A percentile compares a stretch with the other conserved stretches of the same genome.
These are phyloP conservation scores for Nomia melanderi DNA, from an alignment of 1,140 invertebrate species.

Conservation along the genomic window DNA sequence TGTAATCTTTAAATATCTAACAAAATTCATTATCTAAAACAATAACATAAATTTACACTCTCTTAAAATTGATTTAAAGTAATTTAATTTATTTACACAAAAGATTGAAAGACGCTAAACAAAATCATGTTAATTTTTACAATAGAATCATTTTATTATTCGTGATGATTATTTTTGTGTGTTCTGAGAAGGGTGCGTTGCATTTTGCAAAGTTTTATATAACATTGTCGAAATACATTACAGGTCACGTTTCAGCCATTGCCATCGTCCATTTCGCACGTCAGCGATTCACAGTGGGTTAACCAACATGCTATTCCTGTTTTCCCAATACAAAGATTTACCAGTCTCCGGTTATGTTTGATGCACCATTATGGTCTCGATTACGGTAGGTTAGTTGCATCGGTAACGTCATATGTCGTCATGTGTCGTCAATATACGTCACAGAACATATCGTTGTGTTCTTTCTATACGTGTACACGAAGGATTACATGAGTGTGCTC, in stretches of 20 bases:
- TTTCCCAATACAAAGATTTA: conserved; percentile 77
- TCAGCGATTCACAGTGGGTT: neutral
- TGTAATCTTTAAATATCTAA: no score
- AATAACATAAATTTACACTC: no score
- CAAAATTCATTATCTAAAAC: no score
- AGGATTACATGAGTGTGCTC: neutral
- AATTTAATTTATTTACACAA: no score
- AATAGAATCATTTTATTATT: neutral
- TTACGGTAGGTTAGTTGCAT: conserved; percentile 81
- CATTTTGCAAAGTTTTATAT: neutral
- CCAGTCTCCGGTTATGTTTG: conserved; percentile 80
- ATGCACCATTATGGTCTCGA: conserved; percentile 79
- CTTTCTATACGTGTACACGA: neutral
- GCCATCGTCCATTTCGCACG: neutral
- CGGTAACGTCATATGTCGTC: conserved; percentile 58
- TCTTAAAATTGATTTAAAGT: no score
- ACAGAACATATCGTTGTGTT: neutral
- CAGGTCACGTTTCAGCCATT: neutral
- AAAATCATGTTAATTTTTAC: neutral
- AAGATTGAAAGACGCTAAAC: no score
- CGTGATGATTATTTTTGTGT: neutral
- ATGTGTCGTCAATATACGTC: neutral
- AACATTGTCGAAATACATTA: neutral
- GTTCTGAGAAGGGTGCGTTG: neutral
- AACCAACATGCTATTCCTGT: conserved; percentile 65